Conservation (phyloP, 2,113 vertebrate genomes). For the Arenaria interpres region DNA sequence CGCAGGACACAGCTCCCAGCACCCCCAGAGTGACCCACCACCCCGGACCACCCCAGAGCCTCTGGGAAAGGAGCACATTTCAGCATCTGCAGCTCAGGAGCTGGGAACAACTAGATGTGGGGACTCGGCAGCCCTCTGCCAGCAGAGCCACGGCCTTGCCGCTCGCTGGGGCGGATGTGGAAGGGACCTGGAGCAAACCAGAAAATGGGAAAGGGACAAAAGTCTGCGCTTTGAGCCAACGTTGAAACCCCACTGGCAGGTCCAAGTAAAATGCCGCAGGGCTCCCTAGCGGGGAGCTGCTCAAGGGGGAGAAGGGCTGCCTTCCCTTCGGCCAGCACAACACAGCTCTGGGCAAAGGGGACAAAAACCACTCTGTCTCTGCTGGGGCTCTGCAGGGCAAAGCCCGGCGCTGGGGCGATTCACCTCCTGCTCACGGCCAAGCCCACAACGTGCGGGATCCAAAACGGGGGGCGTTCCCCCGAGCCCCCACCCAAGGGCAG, state of each 20-base stretch:
- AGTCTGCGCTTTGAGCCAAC: fast-evolving
- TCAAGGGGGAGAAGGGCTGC: fast-evolving
- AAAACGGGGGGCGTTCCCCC: neutral
- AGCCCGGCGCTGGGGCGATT: fast-evolving
- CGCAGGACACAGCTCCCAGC: neutral
- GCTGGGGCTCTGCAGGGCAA: neutral
- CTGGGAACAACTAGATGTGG: neutral
- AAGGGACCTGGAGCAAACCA: neutral
- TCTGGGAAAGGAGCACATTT: neutral
- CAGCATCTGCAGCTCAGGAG: neutral
- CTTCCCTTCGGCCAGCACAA: neutral
- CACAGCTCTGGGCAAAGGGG: neutral
- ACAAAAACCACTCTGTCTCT: neutral
- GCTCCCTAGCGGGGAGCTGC: neutral
- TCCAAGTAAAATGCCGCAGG: neutral
- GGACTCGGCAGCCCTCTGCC: neutral
- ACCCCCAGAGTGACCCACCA: neutral
- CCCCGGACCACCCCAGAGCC: fast-evolving
- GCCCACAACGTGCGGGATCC: fast-evolving
- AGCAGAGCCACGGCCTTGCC: fast-evolving
- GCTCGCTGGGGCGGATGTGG: fast-evolving
- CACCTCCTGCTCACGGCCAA: neutral
- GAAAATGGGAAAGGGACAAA: neutral
- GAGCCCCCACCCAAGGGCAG: neutral
- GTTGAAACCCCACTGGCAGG: fast-evolving